phyloP scores from a whole-genome alignment of 1,140 invertebrate genomes.

The Hypsibius dujardini region DNA sequence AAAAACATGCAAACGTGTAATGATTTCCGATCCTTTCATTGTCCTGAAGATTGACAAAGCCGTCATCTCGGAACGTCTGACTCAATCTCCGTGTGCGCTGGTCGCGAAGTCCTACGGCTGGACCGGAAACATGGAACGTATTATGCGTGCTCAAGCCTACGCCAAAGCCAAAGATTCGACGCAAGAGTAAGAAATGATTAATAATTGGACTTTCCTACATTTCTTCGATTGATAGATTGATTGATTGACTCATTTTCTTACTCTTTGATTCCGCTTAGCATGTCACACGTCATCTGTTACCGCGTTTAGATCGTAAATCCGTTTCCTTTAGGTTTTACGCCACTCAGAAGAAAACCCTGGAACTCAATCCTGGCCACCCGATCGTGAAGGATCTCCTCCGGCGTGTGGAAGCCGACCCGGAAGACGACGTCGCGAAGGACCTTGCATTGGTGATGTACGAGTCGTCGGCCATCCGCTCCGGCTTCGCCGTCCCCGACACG shows the following conservation, averaged over 20 bases:
- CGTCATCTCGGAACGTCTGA: constrained; percentile 68
- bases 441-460: constrained; percentile 82
- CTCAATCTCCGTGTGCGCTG: constrained; percentile 80
- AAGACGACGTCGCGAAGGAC: constrained; percentile 60
- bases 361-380: constrained; percentile 94
- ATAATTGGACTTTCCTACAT: no score
- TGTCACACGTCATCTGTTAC: background rate
- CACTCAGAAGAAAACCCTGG: constrained; percentile 88
- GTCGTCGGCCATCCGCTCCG: constrained; percentile 69
- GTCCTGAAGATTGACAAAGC: constrained; percentile 51
- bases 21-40: constrained; percentile 21
- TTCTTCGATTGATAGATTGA: constrained; percentile 22
- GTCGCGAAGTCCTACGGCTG: constrained; percentile 92
- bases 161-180: constrained; percentile 84
- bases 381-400: constrained; percentile 73
- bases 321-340: constrained; percentile 54
- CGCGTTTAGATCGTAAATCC: constrained; percentile 21
- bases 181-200: constrained; percentile 40
- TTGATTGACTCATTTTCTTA: constrained; percentile 19
- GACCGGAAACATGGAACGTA: constrained; percentile 97
- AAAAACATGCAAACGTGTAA: constrained; percentile 15
- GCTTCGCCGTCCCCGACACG: constrained; percentile 70
- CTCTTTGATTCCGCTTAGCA: background rate
- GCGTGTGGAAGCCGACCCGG: constrained; percentile 53
- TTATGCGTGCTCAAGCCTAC: constrained; percentile 88